Conservation (phyloP, 2,113 vertebrate species). For the Riparia riparia region DNA sequence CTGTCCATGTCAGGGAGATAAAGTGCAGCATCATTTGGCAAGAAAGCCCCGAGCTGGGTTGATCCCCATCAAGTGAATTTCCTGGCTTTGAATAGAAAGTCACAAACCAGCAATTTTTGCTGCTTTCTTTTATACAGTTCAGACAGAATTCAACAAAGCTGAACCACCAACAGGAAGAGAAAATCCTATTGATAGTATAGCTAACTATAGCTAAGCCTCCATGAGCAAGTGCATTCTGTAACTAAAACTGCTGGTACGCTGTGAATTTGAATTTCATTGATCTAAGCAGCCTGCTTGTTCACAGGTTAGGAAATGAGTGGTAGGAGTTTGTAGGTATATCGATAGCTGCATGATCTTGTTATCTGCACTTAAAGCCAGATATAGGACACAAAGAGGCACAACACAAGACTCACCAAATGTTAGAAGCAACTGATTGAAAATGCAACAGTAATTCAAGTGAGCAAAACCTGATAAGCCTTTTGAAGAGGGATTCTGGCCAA, state of each 20-base stretch:
- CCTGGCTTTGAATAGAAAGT: background rate
- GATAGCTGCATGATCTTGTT: background rate
- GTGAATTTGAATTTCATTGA: background rate
- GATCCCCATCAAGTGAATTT: background rate
- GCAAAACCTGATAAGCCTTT: background rate
- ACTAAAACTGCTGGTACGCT: background rate
- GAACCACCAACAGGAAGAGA: background rate
- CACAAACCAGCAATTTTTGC: background rate
- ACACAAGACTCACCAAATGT: fast-evolving
- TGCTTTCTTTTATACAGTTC: background rate
- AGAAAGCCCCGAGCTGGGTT: background rate
- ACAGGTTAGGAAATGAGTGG: background rate
- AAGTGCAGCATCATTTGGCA: background rate
- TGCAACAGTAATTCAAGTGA: background rate
- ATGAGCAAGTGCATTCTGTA: background rate
- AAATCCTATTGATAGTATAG: background rate
- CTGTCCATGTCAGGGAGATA: background rate
- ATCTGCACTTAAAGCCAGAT: background rate
- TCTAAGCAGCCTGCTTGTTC: background rate
- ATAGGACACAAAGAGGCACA: background rate
- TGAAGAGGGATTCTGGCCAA: background rate
- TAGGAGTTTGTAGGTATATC: background rate
- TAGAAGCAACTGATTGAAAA: background rate
- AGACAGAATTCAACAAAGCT: background rate
- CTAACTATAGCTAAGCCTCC: background rate